These are phyloP conservation scores for Littorina saxatilis DNA, from an alignment of 1,140 invertebrate genomes.

Conservation along the genomic window DNA sequence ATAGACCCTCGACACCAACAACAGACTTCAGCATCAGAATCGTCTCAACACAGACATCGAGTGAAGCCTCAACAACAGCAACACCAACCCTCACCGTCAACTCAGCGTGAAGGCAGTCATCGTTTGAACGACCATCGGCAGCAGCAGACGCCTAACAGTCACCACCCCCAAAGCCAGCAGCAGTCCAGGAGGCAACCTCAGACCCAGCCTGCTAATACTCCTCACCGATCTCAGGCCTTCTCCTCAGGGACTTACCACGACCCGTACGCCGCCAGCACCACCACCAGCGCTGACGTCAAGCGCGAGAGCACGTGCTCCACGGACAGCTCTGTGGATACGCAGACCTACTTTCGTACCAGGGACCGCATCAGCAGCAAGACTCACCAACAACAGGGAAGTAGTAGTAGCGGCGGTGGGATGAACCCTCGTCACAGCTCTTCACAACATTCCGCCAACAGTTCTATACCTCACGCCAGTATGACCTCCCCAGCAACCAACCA, in stretches of 20 bases:
- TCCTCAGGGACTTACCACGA: constrained; percentile 2
- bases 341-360: constrained; percentile 49
- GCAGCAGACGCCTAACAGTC: neutral
- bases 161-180: neutral
- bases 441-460: neutral
- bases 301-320: constrained; percentile 55
- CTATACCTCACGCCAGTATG: neutral
- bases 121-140: neutral
- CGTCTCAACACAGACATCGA: neutral
- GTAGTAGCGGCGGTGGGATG: no score
- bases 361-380: constrained; percentile 47
- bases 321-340: constrained; percentile 60
- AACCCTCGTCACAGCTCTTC: no score
- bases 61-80: neutral
- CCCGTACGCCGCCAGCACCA: no score
- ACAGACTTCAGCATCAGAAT: neutral
- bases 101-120: neutral
- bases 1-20: neutral
- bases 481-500: neutral
- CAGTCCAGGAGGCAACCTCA: neutral
- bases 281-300: constrained; percentile 26
- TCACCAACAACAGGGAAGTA: constrained; percentile 21
- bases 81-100: neutral
- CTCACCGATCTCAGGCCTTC: neutral
- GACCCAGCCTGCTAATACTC: neutral